Base-by-base conservation (phyloP, 1,140 invertebrate species). In the Neotoxoptera formosana region DNA sequence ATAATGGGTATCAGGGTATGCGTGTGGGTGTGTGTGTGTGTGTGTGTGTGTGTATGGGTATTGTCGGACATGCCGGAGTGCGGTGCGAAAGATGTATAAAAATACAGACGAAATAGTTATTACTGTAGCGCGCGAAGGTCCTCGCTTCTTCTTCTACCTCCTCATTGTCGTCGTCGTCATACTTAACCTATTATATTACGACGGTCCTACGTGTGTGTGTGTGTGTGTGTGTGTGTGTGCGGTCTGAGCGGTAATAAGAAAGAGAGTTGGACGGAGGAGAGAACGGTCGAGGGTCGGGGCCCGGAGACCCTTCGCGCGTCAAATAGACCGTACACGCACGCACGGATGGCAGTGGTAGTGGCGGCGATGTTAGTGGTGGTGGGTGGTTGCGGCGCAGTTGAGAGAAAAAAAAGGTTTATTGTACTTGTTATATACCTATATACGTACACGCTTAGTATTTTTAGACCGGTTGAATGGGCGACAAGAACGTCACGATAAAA, bases 401-500 rank as follows among this genome's bases (percentile, higher is more conserved):
- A 91, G 67, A 91, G 90, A 48, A 92, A 83, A 90, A 90, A 91
- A 92, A 84, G 91, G 91, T 90, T 90, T 90, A 60, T 90, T 60
- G 88, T 92, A 84, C 41, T n/a, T n/a, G 36, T 7, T 53, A 86
- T 86, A 86, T 86, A 84, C 36, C 21, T 84, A 84, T 84, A 30
- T 25, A 87, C 25, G 45, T 17, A 14, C 2, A 48, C 21, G 30
- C 14, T 53, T 48, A 92, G n/a, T 93, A 93, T 84, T 84, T 93
- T 93, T 56, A 56, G 91, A 93, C 81, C 91, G 91, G 91, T 93
- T 93, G 76, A 93, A 93, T 84, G 91, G 48, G 91, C 91, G 81
- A 93, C 91, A 93, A 86, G 84, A 92, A 92, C 91, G 91, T 84
- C 91, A 93, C 81, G 34, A 92, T 92, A 92, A 93, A 93, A 93